These are phyloP conservation scores for Dynastes tityus DNA, from an alignment of 2,888 invertebrate species.

Conservation along the genomic window DNA sequence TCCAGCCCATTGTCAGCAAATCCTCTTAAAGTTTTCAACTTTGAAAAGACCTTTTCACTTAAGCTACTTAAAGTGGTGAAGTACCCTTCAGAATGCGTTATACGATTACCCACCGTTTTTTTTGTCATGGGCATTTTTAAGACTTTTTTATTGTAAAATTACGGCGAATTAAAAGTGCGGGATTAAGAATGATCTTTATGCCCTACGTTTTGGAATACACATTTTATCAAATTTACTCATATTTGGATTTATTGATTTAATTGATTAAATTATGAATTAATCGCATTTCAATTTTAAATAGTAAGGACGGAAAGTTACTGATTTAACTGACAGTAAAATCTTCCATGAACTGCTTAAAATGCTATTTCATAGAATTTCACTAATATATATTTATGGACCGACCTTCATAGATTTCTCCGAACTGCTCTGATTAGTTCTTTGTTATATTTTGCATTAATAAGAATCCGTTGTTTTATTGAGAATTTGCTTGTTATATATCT, in stretches of 20 bases:
- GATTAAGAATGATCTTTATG: background rate
- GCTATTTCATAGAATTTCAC: too few species aligned
- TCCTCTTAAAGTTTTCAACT: conserved; percentile 48
- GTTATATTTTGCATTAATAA: background rate
- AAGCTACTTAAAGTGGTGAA: conserved; percentile 55
- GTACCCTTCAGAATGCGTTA: conserved; percentile 44
- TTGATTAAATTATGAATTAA: too few species aligned
- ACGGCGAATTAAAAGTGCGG: conserved; percentile 5
- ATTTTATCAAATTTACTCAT: too few species aligned
- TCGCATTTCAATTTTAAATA: too few species aligned
- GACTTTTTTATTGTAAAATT: conserved; percentile 24
- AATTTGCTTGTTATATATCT: too few species aligned
- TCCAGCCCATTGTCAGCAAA: conserved; percentile 55
- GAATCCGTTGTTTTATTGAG: too few species aligned
- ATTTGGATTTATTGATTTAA: too few species aligned
- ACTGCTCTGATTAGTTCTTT: background rate
- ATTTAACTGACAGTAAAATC: too few species aligned
- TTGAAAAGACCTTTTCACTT: conserved; percentile 53
- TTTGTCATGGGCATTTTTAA: conserved; percentile 11
- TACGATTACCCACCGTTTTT: conserved; percentile 19
- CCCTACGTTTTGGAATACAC: background rate
- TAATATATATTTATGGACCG: too few species aligned
- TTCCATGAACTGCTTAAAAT: too few species aligned
- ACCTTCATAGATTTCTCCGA: too few species aligned
- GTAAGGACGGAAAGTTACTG: too few species aligned